Percentiles rank a stretch among this genome's conserved stretches.
Evolutionary conservation across 2,888 invertebrate genomes (phyloP).

Genomic region (Mimas tiliae): DNA sequence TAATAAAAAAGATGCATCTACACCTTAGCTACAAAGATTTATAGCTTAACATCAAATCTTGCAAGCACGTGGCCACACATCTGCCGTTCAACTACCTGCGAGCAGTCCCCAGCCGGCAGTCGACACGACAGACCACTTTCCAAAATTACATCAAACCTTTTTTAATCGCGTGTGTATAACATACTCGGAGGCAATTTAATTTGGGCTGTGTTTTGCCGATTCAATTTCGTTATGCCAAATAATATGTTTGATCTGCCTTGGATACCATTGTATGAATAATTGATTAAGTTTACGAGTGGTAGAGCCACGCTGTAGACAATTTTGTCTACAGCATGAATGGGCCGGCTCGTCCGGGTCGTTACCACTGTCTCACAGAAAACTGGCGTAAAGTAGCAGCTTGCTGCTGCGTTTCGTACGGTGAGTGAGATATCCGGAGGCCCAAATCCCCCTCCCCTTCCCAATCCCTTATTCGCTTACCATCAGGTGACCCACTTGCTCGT

Average conservation of each 20-base stretch:
- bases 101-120: constrained; percentile 35
- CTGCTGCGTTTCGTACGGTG: too few relatives aligned
- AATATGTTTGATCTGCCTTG: not conserved
- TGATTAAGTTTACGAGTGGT: not conserved
- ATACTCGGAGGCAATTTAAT: constrained; percentile 1
- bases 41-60: not conserved
- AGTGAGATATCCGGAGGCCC: too few relatives aligned
- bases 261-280: not conserved
- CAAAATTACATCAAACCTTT: constrained; percentile 16
- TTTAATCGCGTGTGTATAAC: constrained; percentile 8
- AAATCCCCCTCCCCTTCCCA: too few relatives aligned
- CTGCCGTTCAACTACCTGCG: constrained; percentile 66
- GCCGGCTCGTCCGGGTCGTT: too few relatives aligned
- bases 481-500: too few relatives aligned
- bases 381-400: too few relatives aligned
- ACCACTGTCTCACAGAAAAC: too few relatives aligned
- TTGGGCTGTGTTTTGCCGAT: constrained; percentile 4
- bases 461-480: too few relatives aligned
- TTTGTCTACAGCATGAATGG: too few relatives aligned
- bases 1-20: not conserved
- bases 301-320: too few relatives aligned
- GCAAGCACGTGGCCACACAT: constrained; percentile 66
- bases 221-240: not conserved
- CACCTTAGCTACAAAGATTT: not conserved
- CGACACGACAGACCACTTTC: constrained; percentile 43